These are phyloP conservation scores for Poecilus cupreus DNA, from an alignment of 2,888 invertebrate genomes.

Conservation along the genomic window DNA sequence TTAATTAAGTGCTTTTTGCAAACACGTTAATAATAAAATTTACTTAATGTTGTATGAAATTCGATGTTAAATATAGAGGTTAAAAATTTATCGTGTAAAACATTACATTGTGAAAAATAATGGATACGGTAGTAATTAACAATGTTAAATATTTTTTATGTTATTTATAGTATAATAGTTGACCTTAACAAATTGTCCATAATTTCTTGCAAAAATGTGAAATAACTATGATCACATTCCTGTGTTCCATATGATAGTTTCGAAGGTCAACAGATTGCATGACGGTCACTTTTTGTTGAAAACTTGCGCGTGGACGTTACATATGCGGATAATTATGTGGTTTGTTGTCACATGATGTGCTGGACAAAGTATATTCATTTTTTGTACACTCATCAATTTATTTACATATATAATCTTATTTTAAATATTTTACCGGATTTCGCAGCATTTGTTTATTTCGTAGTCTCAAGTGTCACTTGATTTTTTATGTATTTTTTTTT, in stretches of 20 bases:
- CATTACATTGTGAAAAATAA: no score
- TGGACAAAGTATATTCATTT: neutral
- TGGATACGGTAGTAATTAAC: no score
- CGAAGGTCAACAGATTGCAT: neutral
- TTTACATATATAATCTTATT: no score
- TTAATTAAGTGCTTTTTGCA: constrained; percentile 2
- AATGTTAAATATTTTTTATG: no score
- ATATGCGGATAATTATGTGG: neutral
- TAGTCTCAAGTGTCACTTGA: no score
- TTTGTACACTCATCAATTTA: no score
- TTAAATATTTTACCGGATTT: no score
- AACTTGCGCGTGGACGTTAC: neutral
- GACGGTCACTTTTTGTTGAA: neutral
- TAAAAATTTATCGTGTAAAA: no score
- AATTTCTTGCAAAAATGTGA: neutral
- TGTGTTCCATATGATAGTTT: neutral
- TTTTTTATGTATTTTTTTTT: no score
- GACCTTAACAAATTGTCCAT: neutral
- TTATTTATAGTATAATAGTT: no score
- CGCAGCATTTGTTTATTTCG: no score
- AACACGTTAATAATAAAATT: neutral
- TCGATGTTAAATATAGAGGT: neutral
- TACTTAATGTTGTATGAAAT: neutral
- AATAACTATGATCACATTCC: neutral
- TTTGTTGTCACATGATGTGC: neutral